Evolutionary conservation across 1,140 invertebrate species (phyloP).

Genomic region (Drosophila nannoptera): DNA sequence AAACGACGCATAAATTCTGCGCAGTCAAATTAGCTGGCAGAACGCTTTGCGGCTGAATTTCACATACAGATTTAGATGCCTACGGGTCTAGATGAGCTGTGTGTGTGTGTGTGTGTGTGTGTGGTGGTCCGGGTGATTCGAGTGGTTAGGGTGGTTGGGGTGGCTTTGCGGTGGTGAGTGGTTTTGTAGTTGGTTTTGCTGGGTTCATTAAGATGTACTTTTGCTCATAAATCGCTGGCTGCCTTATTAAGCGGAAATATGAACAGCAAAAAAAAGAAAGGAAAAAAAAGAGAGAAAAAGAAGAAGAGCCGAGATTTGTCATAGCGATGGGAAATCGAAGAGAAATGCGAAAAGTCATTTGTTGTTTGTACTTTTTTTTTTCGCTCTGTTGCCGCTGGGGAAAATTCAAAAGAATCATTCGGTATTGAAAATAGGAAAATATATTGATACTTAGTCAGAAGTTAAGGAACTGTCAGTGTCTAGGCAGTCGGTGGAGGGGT

Average conservation of each 20-base stretch:
- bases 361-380: background rate
- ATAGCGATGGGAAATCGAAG: background rate
- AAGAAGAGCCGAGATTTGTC: constrained; percentile 2
- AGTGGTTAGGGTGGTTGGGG: background rate
- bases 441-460: too few species aligned
- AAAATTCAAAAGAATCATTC: background rate
- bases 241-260: constrained; percentile 20
- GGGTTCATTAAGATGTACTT: constrained; percentile 24
- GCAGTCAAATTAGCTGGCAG: constrained; percentile 69
- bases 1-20: constrained; percentile 61
- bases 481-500: too few species aligned
- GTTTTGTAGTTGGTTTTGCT: background rate
- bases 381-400: background rate
- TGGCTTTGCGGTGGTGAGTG: too few species aligned
- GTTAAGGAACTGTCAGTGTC: too few species aligned
- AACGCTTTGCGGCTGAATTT: constrained; percentile 39
- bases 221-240: constrained; percentile 1
- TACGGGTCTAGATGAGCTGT: background rate
- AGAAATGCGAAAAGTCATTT: background rate
- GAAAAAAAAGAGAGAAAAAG: too few species aligned
- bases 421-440: too few species aligned
- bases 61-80: constrained; percentile 22
- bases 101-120: constrained; percentile 9
- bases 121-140: background rate
- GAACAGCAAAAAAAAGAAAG: background rate